Evolutionary conservation across 2,113 vertebrate species (phyloP), one percentile per base, ranked within the genome.

Genomic region (Paedocypris sp.): DNA sequence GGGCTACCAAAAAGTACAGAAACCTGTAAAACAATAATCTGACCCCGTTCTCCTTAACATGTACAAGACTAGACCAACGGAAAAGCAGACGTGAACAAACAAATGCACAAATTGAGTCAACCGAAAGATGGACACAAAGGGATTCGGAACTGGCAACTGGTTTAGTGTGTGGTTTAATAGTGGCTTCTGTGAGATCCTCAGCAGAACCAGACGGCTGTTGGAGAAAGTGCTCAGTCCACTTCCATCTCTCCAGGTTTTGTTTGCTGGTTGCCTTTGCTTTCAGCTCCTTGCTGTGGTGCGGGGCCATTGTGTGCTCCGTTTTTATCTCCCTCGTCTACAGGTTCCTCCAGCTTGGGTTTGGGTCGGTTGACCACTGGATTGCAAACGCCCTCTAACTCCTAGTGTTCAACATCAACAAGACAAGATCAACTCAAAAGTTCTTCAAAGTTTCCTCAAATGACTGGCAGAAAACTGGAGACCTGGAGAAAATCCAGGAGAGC

Each of bases 321-420:
- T 70, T 85, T 86, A 12, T 86, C 66, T 12, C 82, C 84, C 54
- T 79, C 87, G 5, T 92, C 90, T 9, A 71, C 66, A 13, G 73
- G 73, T 66, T 86, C 79, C 43, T 93, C 91, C 51, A 78, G 70
- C 70, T 84, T 84, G 19, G 93, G 91, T 73, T 91, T 94, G 50
- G 89, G 87, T 70, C 85, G 88, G 76, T 86, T 90, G 45, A 94
- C 71, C 62, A 93, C 74, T 50, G 91, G 85, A 47, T 85, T 87
- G 67, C 93, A 96, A 66, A 88, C 75, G n/a, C 78, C 76, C 23
- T 96, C 92, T 74, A 97, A 47, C 38, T 96, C 93, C 93, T 97
- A 56, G 49, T 69, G 10, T 39, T 20, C 4, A 36, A 60, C 19
- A 11, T 41, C n/a, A 19, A 6, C 11, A 4, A 33, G 13, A 26